Percentiles rank a stretch among this genome's conserved stretches.
Evolutionary conservation across 2,888 invertebrate genomes (phyloP).

Genomic region (Xanthorhoe spadicearia): DNA sequence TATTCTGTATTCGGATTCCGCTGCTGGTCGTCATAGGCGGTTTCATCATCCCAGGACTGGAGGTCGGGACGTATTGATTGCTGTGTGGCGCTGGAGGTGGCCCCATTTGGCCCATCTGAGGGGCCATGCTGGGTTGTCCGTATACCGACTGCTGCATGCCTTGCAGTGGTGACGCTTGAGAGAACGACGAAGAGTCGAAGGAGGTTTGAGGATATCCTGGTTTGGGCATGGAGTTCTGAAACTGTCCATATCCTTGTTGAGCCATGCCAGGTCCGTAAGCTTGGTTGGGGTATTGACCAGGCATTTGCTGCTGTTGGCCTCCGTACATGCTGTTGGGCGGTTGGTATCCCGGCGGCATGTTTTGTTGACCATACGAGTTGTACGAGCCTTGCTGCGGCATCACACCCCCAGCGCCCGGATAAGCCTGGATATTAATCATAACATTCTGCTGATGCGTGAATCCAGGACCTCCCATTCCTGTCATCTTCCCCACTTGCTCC

Average conservation of each 20-base stretch:
- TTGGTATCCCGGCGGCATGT: slow-evolving; percentile 71
- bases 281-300: slow-evolving; percentile 65
- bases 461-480: slow-evolving; percentile 63
- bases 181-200: slow-evolving; percentile 63
- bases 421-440: slow-evolving; percentile 87
- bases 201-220: slow-evolving; percentile 67
- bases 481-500: slow-evolving; percentile 79
- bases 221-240: slow-evolving; percentile 64
- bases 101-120: slow-evolving; percentile 61
- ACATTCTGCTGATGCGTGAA: slow-evolving; percentile 87
- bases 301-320: slow-evolving; percentile 65
- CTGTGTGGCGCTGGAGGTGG: slow-evolving; percentile 57
- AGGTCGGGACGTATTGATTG: slow-evolving; percentile 60
- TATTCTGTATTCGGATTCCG: slow-evolving; percentile 73
- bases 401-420: slow-evolving; percentile 81
- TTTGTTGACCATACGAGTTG: slow-evolving; percentile 67
- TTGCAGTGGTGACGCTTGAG: slow-evolving; percentile 70
- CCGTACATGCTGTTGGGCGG: slow-evolving; percentile 72
- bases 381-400: slow-evolving; percentile 76
- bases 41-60: slow-evolving; percentile 70
- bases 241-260: slow-evolving; percentile 66
- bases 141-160: slow-evolving; percentile 79
- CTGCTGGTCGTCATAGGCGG: slow-evolving; percentile 52
- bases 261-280: slow-evolving; percentile 57
- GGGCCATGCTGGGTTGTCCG: slow-evolving; percentile 60